phyloP scores from a whole-genome alignment of 2,113 vertebrate genomes.

The Alligator mississippiensis region DNA sequence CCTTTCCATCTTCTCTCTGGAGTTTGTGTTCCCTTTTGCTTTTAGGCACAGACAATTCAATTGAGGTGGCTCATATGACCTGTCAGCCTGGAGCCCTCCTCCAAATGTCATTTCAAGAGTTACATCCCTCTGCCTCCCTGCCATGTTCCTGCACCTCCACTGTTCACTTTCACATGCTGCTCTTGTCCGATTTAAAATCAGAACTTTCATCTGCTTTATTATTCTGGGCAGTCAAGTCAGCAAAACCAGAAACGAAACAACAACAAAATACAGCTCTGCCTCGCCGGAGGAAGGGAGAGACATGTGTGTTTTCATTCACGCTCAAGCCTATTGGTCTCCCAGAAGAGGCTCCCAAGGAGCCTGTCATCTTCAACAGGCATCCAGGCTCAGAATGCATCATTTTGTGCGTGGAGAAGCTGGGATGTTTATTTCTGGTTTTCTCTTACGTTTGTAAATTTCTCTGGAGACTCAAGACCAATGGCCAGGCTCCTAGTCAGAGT shows the following conservation, averaged over 20 bases:
- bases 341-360: not conserved
- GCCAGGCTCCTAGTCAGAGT: not conserved
- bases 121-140: not conserved
- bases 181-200: conserved; percentile 44
- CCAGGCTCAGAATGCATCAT: not conserved
- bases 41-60: not conserved
- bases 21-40: rapidly evolving
- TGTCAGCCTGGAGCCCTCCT: not conserved
- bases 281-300: conserved; percentile 35
- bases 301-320: conserved; percentile 4
- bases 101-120: not conserved
- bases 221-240: conserved; percentile 2
- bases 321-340: not conserved
- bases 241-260: conserved; percentile 49
- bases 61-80: not conserved
- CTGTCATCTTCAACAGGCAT: not conserved
- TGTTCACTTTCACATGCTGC: conserved; percentile 8
- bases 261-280: not conserved
- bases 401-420: not conserved
- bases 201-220: conserved; percentile 52
- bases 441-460: not conserved
- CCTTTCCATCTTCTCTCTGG: not conserved
- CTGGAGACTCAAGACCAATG: not conserved
- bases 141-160: not conserved
- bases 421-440: conserved; percentile 2